Conservation (phyloP, 2,797 vertebrate species). For the Clarias platycephalus region DNA sequence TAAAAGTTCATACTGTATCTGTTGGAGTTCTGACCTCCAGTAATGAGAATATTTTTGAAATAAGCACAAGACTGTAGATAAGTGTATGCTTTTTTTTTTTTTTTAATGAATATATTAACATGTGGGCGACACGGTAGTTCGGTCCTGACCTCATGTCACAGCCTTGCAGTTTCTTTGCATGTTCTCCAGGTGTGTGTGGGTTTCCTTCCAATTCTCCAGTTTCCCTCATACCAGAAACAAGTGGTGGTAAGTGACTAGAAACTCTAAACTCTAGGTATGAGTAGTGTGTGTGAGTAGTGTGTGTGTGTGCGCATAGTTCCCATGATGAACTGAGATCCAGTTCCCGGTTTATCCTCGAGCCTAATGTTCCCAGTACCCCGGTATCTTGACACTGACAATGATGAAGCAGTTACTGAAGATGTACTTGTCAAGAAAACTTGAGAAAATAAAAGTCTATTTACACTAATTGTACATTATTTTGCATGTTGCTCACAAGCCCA, state of each 20-base stretch:
- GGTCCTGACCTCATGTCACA: background rate
- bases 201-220: background rate
- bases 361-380: background rate
- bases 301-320: background rate
- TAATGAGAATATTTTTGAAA: background rate
- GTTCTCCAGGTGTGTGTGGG: background rate
- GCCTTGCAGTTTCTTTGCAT: background rate
- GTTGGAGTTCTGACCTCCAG: background rate
- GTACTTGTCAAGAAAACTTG: background rate
- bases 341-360: background rate
- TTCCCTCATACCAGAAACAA: background rate
- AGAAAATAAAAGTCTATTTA: constrained; percentile 26
- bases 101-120: background rate
- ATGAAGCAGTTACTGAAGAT: background rate
- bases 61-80: background rate
- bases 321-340: background rate
- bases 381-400: background rate
- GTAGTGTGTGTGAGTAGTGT: background rate
- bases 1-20: background rate
- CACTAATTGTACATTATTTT: constrained; percentile 28
- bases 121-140: background rate
- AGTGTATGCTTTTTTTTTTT: background rate
- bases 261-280: background rate
- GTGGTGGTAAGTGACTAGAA: background rate
- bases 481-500: constrained; percentile 15